These are phyloP conservation scores for Hipparchia semele DNA, from an alignment of 2,888 invertebrate genomes.

Conservation along the genomic window DNA sequence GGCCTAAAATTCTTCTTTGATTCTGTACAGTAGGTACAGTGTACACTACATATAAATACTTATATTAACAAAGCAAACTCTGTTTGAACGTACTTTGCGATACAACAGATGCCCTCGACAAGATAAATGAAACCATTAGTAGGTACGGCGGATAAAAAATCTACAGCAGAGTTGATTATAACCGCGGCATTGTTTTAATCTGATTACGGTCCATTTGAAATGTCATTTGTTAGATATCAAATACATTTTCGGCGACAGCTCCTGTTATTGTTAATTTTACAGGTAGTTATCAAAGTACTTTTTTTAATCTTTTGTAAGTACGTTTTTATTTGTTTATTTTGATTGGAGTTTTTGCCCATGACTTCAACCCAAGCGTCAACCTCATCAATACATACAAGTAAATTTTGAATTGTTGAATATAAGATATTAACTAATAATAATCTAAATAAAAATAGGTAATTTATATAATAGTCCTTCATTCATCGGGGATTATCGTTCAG, in stretches of 20 bases:
- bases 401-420: no score
- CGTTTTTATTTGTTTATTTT: no score
- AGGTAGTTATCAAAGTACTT: no score
- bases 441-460: no score
- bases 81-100: slow-evolving; percentile 50
- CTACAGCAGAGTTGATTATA: slow-evolving; percentile 31
- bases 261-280: not conserved
- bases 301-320: no score
- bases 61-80: slow-evolving; percentile 55
- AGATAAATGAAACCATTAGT: slow-evolving; percentile 53
- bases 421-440: no score
- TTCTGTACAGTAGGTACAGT: not conserved
- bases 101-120: slow-evolving; percentile 52
- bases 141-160: slow-evolving; percentile 37
- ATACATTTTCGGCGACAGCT: not conserved
- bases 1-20: slow-evolving; percentile 9
- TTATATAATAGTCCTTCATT: no score
- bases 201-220: slow-evolving; percentile 25
- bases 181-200: slow-evolving; percentile 35
- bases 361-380: no score
- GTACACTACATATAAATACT: not conserved
- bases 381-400: no score
- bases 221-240: slow-evolving; percentile 3
- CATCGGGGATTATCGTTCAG: no score
- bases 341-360: no score